These are phyloP conservation scores for Ectemnius cavifrons DNA, from an alignment of 2,888 invertebrate species.

Conservation along the genomic window DNA sequence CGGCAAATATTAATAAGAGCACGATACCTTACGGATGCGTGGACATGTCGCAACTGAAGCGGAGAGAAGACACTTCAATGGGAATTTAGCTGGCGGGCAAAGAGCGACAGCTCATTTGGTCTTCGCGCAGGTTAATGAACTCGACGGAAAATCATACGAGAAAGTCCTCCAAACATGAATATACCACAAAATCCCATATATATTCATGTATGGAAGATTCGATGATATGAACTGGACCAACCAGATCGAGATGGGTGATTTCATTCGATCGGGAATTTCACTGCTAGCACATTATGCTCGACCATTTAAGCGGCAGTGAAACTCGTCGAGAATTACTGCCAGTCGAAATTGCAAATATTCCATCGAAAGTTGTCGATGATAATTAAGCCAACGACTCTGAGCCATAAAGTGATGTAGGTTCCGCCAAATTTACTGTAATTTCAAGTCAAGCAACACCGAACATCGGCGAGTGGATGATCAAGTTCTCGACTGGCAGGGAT, in stretches of 20 bases:
- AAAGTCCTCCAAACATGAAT: no score
- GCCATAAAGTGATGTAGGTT: neutral
- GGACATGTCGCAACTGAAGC: constrained; percentile 29
- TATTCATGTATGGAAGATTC: no score
- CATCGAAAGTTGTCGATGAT: neutral
- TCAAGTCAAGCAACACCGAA: neutral
- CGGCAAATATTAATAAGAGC: constrained; percentile 66
- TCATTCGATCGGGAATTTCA: no score
- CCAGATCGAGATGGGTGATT: no score
- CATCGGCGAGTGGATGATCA: neutral
- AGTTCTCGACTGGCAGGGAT: neutral
- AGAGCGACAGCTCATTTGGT: no score
- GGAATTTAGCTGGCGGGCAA: neutral
- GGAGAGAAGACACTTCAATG: constrained; percentile 1
- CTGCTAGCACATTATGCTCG: no score
- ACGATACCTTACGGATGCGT: constrained; percentile 59
- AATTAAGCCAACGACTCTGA: neutral
- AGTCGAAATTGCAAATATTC: constrained; percentile 3
- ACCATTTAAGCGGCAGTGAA: neutral
- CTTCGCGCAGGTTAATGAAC: no score
- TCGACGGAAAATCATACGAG: no score
- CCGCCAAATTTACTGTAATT: constrained; percentile 2
- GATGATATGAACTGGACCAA: no score
- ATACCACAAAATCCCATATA: no score
- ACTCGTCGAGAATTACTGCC: neutral